phyloP scores from a whole-genome alignment of 2,888 invertebrate species.

The Polyploca ridens region DNA sequence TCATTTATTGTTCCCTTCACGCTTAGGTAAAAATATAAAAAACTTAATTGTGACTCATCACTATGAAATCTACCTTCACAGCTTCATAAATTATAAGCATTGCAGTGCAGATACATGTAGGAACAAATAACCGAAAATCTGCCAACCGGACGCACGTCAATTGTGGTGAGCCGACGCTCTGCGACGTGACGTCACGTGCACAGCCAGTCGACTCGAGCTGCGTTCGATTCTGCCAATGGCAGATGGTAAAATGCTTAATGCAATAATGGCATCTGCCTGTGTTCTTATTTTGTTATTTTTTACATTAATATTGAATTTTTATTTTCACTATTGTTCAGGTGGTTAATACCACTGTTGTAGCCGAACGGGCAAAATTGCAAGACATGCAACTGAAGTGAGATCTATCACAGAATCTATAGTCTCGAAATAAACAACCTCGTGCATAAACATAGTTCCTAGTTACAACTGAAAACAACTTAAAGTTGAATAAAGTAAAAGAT shows the following conservation, averaged over 20 bases:
- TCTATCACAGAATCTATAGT: too few relatives aligned
- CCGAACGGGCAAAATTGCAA: too few relatives aligned
- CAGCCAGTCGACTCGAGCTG: constrained; percentile 21
- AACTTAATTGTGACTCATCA: not conserved
- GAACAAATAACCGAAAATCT: constrained; percentile 32
- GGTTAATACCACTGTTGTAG: too few relatives aligned
- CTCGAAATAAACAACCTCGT: too few relatives aligned
- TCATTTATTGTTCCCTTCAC: too few relatives aligned
- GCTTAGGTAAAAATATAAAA: too few relatives aligned
- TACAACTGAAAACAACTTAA: too few relatives aligned
- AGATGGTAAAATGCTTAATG: constrained; percentile 42
- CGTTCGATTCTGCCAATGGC: constrained; percentile 30
- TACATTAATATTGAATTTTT: not conserved
- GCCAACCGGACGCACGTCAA: constrained; percentile 31
- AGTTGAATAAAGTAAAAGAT: too few relatives aligned
- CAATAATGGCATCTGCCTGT: constrained; percentile 21
- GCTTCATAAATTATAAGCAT: constrained; percentile 13
- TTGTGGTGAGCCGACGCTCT: constrained; percentile 28
- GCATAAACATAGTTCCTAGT: too few relatives aligned
- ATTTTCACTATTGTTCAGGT: not conserved
- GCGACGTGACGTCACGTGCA: constrained; percentile 41
- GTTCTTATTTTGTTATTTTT: constrained; percentile 4
- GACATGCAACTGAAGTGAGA: too few relatives aligned
- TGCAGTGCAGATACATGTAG: constrained; percentile 19
- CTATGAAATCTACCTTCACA: not conserved